Evolutionary conservation across 2,797 vertebrate genomes (phyloP).

Genomic region (Phalanger gymnotis): DNA sequence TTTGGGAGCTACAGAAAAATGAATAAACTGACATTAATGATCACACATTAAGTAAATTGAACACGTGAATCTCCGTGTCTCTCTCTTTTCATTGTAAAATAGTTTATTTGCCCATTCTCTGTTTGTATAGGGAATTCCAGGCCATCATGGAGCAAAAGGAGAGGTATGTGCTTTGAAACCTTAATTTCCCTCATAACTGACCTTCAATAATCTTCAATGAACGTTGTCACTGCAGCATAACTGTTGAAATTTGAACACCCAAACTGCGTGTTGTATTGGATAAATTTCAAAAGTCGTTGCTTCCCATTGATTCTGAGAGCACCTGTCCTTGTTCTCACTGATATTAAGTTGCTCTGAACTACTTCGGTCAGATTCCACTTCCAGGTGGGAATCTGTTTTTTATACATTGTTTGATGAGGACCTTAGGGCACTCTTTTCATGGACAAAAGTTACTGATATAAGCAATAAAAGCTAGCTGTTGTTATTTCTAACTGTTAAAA

Average conservation of each 20-base stretch:
- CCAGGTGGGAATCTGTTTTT: background rate
- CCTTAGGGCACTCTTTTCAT: background rate
- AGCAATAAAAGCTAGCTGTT: background rate
- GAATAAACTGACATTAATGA: background rate
- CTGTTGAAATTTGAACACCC: background rate
- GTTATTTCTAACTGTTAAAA: background rate
- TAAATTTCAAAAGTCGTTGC: background rate
- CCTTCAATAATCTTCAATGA: background rate
- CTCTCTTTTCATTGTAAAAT: conserved; percentile 23
- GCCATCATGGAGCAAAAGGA: conserved; percentile 89
- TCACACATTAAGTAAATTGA: background rate
- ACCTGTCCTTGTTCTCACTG: background rate
- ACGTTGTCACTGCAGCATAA: conserved; percentile 14
- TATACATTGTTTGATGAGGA: conserved; percentile 6
- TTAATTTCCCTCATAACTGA: background rate
- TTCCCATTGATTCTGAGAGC: conserved; percentile 5
- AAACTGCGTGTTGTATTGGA: background rate
- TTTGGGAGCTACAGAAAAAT: background rate
- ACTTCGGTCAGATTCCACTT: background rate
- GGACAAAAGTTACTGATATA: background rate
- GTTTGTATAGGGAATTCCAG: conserved; percentile 89
- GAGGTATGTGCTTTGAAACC: conserved; percentile 87
- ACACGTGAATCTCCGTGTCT: background rate
- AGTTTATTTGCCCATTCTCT: conserved; percentile 52
- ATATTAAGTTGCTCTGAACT: conserved; percentile 11